Evolutionary conservation across 2,888 invertebrate species (phyloP), one percentile per base, ranked within the genome.

Genomic region (Oscheius myriophilus): DNA sequence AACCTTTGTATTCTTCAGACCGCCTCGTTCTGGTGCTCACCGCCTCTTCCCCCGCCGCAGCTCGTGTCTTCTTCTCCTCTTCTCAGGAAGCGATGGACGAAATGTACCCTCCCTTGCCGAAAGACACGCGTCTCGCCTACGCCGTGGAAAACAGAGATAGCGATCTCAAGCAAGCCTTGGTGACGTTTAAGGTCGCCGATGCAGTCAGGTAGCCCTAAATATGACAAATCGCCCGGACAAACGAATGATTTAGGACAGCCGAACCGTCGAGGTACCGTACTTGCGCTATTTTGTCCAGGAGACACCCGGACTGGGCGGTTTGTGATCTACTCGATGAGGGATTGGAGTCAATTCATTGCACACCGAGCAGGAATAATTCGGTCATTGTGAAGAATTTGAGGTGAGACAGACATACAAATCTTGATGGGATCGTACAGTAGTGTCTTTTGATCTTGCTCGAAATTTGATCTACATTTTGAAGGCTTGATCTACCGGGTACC

Each of bases 281-380:
- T 61, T 83, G 83, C 59, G 78, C 76, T 25, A 69, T 81, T 49
- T 58, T 80, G 18, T 73, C 75, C 12, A 55, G 70, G 16, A 58
- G 67, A n/a, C 70, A 72, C 16, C 75, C 76, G 11, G 70, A 69
- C 57, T 80, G 75, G 64, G 75, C 80, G 6, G 68, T 78, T 45
- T 82, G 82, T 57, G 81, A 81, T 26, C 75, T 81, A 55, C 65
- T 79, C 57, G 76, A 79, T 53, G 79, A 81, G 52, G 73, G 78
- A 21, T 63, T 78, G 7, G 82, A 83, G 54, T 69, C 76, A 11
- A 78, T 83, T 39, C 78, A 81, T 54, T 83, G 83, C 61, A 78
- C 77, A 9, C 71, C 78, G 23, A 75, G 77, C 49, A 72, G 58
- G 12, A 76, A 72, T 25, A 80, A 76, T 43, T 72, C 78, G 11